A percentile compares a stretch with the other conserved stretches of the same genome.
Evolutionary conservation across 2,797 vertebrate genomes (phyloP).

Genomic region (Rhinoraja longicauda): DNA sequence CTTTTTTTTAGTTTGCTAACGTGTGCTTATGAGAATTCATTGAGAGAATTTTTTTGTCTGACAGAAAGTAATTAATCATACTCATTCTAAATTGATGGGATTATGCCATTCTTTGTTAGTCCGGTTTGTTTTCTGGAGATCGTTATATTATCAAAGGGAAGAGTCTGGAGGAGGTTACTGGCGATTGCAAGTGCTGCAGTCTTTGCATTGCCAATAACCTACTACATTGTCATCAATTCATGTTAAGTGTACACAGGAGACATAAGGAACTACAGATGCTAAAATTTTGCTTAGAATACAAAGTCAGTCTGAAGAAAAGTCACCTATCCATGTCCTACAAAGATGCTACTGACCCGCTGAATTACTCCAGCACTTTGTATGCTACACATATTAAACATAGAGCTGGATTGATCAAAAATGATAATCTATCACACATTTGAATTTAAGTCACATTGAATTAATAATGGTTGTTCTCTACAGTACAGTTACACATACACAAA

Average conservation of each 20-base stretch:
- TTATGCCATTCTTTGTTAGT: neutral
- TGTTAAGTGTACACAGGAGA: neutral
- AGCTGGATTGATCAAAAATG: neutral
- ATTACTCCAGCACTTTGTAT: too few relatives aligned
- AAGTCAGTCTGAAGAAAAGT: too few relatives aligned
- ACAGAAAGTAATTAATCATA: constrained; percentile 18
- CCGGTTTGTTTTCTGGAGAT: constrained; percentile 3
- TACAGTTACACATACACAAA: neutral
- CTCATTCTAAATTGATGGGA: constrained; percentile 21
- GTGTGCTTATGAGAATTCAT: constrained; percentile 28
- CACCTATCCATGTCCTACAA: too few relatives aligned
- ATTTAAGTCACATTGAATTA: constrained; percentile 8
- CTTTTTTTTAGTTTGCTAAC: neutral
- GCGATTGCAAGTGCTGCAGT: neutral
- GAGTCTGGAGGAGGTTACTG: neutral
- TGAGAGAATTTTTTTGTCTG: neutral
- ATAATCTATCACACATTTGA: neutral
- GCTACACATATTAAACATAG: neutral
- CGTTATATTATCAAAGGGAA: constrained; percentile 8
- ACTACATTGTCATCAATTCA: neutral
- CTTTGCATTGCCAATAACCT: neutral
- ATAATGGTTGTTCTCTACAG: neutral
- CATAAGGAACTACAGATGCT: too few relatives aligned
- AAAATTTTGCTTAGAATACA: too few relatives aligned
- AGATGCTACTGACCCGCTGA: too few relatives aligned